phyloP scores from a whole-genome alignment of 30 jellyfish, hydroid and myxozoan genomes.

The Sanderia malayensis region DNA sequence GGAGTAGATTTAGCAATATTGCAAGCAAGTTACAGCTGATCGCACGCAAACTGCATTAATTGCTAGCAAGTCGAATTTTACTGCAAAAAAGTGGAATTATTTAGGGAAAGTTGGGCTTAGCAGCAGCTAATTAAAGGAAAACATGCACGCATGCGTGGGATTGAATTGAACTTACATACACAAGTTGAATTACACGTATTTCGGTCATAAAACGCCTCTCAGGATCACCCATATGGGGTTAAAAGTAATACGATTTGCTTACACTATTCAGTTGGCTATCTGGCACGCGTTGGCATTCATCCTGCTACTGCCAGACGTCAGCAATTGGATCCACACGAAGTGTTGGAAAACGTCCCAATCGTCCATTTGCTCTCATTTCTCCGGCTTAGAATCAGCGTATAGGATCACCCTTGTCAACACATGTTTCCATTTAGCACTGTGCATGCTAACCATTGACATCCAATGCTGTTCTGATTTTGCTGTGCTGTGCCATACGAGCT shows the following conservation, averaged over 20 bases:
- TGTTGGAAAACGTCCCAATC: conserved; percentile 60
- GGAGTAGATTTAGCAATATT: too few relatives aligned
- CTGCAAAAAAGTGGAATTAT: too few relatives aligned
- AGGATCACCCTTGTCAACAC: conserved; percentile 59
- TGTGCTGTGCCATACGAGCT: conserved; percentile 48
- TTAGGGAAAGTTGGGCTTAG: too few relatives aligned
- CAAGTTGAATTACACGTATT: too few relatives aligned
- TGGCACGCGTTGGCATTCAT: conserved; percentile 58
- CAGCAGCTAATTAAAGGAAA: too few relatives aligned
- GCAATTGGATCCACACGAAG: conserved; percentile 18
- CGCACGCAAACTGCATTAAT: too few relatives aligned
- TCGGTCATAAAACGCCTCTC: neutral
- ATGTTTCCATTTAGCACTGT: conserved; percentile 45
- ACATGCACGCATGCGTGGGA: too few relatives aligned
- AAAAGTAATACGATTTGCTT: conserved; percentile 25
- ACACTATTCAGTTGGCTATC: conserved; percentile 13
- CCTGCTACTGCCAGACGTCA: conserved; percentile 64
- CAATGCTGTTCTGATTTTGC: conserved; percentile 46
- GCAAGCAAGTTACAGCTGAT: too few relatives aligned
- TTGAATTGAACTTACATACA: too few relatives aligned
- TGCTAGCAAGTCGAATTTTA: too few relatives aligned
- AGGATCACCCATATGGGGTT: conserved; percentile 45
- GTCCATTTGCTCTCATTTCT: conserved; percentile 44
- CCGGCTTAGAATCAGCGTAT: conserved; percentile 89
- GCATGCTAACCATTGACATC: conserved; percentile 35